Percentiles rank a stretch among this genome's conserved stretches.
phyloP scores from a whole-genome alignment of 2,113 vertebrate genomes.

The Bufo bufo region DNA sequence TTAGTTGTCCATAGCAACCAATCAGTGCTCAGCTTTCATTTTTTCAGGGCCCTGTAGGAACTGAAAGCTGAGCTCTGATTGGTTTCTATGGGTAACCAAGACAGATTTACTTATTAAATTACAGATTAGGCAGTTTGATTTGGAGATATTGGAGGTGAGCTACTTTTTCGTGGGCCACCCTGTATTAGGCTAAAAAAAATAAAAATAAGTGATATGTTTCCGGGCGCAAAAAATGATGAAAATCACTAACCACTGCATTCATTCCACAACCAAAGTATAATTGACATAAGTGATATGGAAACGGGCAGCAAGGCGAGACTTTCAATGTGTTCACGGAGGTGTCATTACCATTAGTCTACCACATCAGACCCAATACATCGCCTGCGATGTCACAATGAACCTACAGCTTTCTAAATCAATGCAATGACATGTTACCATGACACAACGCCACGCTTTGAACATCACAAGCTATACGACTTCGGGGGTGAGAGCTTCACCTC shows the following conservation, averaged over 20 bases:
- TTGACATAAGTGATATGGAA: neutral
- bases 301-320: neutral
- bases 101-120: no score
- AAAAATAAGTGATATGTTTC: no score
- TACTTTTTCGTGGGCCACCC: no score
- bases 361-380: neutral
- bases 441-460: neutral
- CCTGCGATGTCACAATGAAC: neutral
- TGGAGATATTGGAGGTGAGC: no score
- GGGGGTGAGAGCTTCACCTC: conserved; percentile 6
- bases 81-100: no score
- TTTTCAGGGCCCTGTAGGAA: no score
- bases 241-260: neutral
- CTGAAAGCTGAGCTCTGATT: no score
- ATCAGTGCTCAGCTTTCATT: no score
- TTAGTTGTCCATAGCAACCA: no score
- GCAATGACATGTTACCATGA: neutral
- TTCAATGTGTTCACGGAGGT: neutral
- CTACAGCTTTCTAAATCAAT: neutral
- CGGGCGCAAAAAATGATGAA: no score
- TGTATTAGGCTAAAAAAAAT: no score
- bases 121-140: no score
- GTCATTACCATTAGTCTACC: neutral
- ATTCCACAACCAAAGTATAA: neutral
- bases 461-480: neutral